Evolutionary conservation across 2,113 vertebrate species (phyloP), one percentile per base, ranked within the genome.

Genomic region (Macrotus californicus): DNA sequence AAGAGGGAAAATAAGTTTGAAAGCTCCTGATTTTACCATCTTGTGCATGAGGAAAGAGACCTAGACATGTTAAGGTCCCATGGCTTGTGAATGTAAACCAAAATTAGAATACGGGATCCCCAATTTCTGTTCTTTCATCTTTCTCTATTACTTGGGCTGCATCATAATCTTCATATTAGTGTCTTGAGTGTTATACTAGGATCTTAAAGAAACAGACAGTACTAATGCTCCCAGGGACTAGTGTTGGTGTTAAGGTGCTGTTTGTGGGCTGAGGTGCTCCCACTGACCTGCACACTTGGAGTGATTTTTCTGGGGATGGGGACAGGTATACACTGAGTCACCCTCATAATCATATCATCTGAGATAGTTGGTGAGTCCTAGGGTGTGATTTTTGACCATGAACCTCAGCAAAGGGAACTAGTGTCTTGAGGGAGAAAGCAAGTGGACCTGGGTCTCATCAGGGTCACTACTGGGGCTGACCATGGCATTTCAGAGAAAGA

Each of bases 371-470:
- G 41, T 56, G 88, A 75, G 67, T 94, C 91, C 95, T 73, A 31
- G 48, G 67, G 81, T 86, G 43, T 95, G 88, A 96, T 92, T 72
- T 94, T 96, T 94, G 95, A 73, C 85, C 66, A 56, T 64, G 64
- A 85, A 76, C 88, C 75, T 92, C 80, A 88, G 75, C 70, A 87
- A 93, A 89, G 86, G 76, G 61, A 82, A 67, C 56, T 89, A 48
- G 93, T 1, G 13, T 76, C 85, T 95, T 54, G 41, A 77, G 85
- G 31, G 39, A 92, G 88, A 94, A 95, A 95, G 75, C 73, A 61
- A 4, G n/a, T 64, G 77, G 54, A 46, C 67, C 26, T 87, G 31
- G 34, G 41, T 24, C 24, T 90, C 67, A n/a, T 77, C n/a, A 34
- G 76, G 46, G 48, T 93, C 66, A 82, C 36, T n/a, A 14, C 50